A percentile compares a stretch with the other conserved stretches of the same genome.
Conservation (phyloP, 2,797 vertebrate species). For the Siniperca scherzeri region DNA sequence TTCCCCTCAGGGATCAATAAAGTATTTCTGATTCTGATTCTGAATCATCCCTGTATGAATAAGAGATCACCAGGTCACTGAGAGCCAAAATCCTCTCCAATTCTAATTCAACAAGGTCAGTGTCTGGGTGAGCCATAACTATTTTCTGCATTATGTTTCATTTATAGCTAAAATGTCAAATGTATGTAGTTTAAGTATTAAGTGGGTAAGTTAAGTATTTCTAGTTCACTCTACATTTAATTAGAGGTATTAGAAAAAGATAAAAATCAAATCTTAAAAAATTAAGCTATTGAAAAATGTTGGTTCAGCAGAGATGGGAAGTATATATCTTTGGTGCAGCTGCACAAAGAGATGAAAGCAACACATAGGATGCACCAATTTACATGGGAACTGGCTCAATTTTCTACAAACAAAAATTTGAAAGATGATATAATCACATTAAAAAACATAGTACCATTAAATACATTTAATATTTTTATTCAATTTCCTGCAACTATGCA, state of each 20-base stretch:
- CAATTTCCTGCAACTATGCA: neutral
- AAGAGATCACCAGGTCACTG: constrained; percentile 65
- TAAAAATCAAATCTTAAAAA: neutral
- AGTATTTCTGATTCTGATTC: too few species aligned
- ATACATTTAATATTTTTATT: neutral
- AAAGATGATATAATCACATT: neutral
- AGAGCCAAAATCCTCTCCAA: constrained; percentile 48
- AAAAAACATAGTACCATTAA: neutral
- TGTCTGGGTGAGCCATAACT: constrained; percentile 31
- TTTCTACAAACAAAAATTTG: neutral
- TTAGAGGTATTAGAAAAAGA: constrained; percentile 6
- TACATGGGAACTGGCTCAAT: neutral
- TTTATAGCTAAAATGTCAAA: constrained; percentile 53
- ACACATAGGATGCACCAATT: neutral
- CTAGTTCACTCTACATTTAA: constrained; percentile 19
- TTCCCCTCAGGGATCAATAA: too few species aligned
- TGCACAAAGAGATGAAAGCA: neutral
- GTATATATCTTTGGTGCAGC: neutral
- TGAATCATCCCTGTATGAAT: constrained; percentile 65
- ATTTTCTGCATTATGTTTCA: constrained; percentile 60
- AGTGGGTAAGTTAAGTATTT: constrained; percentile 23
- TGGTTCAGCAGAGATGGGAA: neutral
- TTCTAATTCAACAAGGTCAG: constrained; percentile 65
- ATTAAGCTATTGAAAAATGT: constrained; percentile 6
- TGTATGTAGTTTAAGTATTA: constrained; percentile 1